Conservation (phyloP, 2,113 vertebrate genomes). For the Nesoenas mayeri region DNA sequence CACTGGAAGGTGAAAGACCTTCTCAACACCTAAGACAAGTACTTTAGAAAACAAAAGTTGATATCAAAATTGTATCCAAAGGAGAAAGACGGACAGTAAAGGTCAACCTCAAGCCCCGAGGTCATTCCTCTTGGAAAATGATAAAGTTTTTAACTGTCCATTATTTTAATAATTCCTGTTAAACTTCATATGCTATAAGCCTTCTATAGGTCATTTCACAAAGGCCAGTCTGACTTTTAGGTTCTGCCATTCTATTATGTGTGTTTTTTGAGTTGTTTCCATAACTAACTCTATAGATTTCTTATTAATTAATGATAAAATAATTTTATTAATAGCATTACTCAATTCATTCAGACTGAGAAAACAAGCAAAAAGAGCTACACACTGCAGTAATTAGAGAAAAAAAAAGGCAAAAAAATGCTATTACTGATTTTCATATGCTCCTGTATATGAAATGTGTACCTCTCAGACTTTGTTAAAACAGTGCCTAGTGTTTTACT, state of each 20-base stretch:
- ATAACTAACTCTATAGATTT: neutral
- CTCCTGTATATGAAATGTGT: neutral
- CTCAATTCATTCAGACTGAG: neutral
- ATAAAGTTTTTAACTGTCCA: neutral
- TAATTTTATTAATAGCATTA: neutral
- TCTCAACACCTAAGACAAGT: neutral
- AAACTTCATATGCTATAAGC: neutral
- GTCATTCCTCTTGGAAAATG: neutral
- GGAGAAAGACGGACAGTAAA: neutral
- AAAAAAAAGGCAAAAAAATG: neutral
- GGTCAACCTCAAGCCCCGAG: neutral
- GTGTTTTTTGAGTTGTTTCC: neutral
- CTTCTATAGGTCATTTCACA: neutral
- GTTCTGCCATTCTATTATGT: neutral
- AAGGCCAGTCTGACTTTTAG: neutral
- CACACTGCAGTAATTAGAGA: neutral
- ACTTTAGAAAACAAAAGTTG: neutral
- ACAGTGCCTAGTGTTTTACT: neutral
- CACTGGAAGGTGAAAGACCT: neutral
- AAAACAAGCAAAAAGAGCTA: neutral
- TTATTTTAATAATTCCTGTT: neutral
- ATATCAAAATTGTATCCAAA: neutral
- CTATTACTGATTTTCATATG: neutral
- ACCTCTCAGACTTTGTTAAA: neutral
- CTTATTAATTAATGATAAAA: neutral